A percentile compares a stretch with the other conserved stretches of the same genome.
Evolutionary conservation across 2,797 vertebrate genomes (phyloP).

Genomic region (Acrocephalus scirpaceus): DNA sequence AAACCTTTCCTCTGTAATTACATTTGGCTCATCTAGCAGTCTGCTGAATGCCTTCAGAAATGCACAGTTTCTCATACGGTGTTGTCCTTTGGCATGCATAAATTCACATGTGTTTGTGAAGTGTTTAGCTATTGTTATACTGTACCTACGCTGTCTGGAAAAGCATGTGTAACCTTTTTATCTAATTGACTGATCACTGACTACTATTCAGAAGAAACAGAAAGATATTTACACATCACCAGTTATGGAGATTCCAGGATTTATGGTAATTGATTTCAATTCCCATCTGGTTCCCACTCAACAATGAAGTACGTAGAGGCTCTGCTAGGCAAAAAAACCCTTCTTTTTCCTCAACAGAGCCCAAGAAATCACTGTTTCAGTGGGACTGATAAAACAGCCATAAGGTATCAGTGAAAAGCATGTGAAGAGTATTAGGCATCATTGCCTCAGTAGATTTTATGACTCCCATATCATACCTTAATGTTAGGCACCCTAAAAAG

Average conservation of each 20-base stretch:
- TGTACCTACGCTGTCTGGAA: conserved; percentile 65
- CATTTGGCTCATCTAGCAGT: conserved; percentile 52
- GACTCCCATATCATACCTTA: conserved; percentile 59
- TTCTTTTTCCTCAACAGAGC: conserved; percentile 39
- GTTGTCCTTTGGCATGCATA: conserved; percentile 47
- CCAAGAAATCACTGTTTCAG: conserved; percentile 57
- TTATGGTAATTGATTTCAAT: conserved; percentile 76
- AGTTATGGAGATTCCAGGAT: conserved; percentile 70
- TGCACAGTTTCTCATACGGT: neutral
- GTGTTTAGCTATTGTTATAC: conserved; percentile 67
- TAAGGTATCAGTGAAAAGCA: conserved; percentile 68
- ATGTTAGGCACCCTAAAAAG: conserved; percentile 50
- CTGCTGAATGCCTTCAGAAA: conserved; percentile 52
- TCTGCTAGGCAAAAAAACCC: conserved; percentile 50
- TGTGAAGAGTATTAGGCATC: conserved; percentile 63
- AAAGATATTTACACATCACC: conserved; percentile 76
- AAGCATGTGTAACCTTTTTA: conserved; percentile 73
- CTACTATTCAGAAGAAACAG: conserved; percentile 70
- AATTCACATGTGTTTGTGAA: conserved; percentile 68
- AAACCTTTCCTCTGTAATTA: conserved; percentile 50
- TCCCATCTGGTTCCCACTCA: conserved; percentile 76
- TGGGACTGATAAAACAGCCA: conserved; percentile 52
- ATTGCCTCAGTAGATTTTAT: conserved; percentile 59
- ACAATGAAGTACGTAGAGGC: conserved; percentile 60
- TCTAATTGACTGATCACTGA: conserved; percentile 72